A percentile compares a stretch with the other conserved stretches of the same genome.
These are phyloP conservation scores for Coelinius sp. DNA, from an alignment of 2,888 invertebrate species.

Conservation along the genomic window DNA sequence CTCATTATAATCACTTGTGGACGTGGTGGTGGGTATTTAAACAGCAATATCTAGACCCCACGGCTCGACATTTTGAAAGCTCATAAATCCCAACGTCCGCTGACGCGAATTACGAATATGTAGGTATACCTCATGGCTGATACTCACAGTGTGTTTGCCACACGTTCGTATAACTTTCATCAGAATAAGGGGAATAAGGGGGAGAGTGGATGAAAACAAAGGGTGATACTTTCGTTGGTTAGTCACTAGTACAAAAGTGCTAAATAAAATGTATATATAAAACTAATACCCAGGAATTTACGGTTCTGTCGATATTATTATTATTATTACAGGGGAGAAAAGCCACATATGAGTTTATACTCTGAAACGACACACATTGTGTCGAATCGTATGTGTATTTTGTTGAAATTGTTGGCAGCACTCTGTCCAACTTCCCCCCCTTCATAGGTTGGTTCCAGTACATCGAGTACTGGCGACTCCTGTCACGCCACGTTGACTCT, in stretches of 20 bases:
- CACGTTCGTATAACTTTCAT: slow-evolving; percentile 15
- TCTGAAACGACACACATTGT: slow-evolving; percentile 14
- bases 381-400: slow-evolving; percentile 24
- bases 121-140: slow-evolving; percentile 1
- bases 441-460: background rate
- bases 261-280: background rate
- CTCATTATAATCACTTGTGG: slow-evolving; percentile 27
- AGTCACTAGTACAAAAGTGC: slow-evolving; percentile 1
- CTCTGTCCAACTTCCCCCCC: slow-evolving; percentile 7
- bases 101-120: slow-evolving; percentile 35
- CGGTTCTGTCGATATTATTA: background rate
- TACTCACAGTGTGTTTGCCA: background rate
- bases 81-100: slow-evolving; percentile 29
- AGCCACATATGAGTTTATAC: slow-evolving; percentile 19
- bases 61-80: slow-evolving; percentile 30
- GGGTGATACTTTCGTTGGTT: slow-evolving; percentile 18
- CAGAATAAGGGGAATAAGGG: background rate
- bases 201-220: slow-evolving; percentile 32
- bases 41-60: slow-evolving; percentile 24
- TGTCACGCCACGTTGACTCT: slow-evolving; percentile 31
- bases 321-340: slow-evolving; percentile 15
- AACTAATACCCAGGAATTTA: background rate
- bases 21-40: slow-evolving; percentile 27
- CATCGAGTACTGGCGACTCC: slow-evolving; percentile 18
- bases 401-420: slow-evolving; percentile 17